phyloP scores from a whole-genome alignment of 1,140 invertebrate species.

The Tigriopus japonicus region DNA sequence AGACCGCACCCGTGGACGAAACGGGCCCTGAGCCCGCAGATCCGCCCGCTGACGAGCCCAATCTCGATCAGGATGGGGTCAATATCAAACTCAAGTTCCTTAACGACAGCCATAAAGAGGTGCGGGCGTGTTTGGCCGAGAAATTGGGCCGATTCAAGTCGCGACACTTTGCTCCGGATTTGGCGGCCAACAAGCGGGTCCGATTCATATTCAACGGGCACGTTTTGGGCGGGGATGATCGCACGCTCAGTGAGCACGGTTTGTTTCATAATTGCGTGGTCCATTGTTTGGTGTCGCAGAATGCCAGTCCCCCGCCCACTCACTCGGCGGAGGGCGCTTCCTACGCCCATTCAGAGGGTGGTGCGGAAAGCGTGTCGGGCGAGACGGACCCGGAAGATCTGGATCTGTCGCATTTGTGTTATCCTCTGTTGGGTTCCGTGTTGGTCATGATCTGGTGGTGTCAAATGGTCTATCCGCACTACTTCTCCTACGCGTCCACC shows the following conservation, averaged over 20 bases:
- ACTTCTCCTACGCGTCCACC: slow-evolving; percentile 8
- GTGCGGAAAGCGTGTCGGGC: neutral
- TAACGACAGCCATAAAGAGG: neutral
- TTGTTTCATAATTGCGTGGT: slow-evolving; percentile 1
- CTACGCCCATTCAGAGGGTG: neutral
- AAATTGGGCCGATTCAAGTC: slow-evolving; percentile 1
- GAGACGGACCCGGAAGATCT: neutral
- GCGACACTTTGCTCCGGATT: neutral
- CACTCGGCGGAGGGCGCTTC: neutral
- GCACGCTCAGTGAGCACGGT: neutral
- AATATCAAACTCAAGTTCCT: neutral
- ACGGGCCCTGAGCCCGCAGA: too few species aligned
- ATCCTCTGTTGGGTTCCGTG: slow-evolving; percentile 3
- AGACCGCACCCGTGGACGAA: too few species aligned
- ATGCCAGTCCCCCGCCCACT: neutral
- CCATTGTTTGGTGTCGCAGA: neutral
- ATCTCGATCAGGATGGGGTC: neutral
- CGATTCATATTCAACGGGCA: neutral
- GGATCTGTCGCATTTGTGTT: slow-evolving; percentile 1
- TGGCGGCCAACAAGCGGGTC: neutral
- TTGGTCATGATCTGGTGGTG: slow-evolving; percentile 8
- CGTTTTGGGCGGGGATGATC: neutral
- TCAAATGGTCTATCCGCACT: slow-evolving; percentile 10
- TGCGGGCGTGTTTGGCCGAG: neutral
- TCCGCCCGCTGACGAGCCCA: too few species aligned